A percentile compares a stretch with the other conserved stretches of the same genome.
phyloP scores from a whole-genome alignment of 2,888 invertebrate species.

The Lepidochrysops patricia region DNA sequence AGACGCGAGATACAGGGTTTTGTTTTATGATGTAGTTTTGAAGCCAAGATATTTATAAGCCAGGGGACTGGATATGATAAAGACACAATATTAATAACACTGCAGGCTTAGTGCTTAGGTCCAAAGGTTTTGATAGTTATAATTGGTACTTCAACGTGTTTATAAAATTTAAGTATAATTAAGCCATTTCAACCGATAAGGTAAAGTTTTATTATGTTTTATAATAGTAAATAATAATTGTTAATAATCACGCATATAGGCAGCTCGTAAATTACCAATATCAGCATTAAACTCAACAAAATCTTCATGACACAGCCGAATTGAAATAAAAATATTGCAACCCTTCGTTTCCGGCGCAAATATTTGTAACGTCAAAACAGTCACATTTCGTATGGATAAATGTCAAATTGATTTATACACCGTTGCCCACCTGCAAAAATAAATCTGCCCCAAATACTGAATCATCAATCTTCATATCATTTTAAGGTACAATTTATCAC shows the following conservation, averaged over 20 bases:
- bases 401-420: slow-evolving; percentile 53
- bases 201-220: too few species aligned
- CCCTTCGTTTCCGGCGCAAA: background rate
- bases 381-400: slow-evolving; percentile 39
- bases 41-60: background rate
- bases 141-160: too few species aligned
- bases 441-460: background rate
- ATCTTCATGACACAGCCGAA: background rate
- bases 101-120: too few species aligned
- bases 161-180: too few species aligned
- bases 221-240: too few species aligned
- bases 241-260: too few species aligned
- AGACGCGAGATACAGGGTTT: background rate
- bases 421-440: slow-evolving; percentile 17
- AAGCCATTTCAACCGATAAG: too few species aligned
- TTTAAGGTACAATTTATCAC: slow-evolving; percentile 11
- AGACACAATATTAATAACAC: too few species aligned
- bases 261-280: too few species aligned
- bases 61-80: too few species aligned
- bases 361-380: slow-evolving; percentile 13
- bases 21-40: background rate
- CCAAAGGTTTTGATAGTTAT: too few species aligned
- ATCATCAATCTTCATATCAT: slow-evolving; percentile 19
- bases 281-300: too few species aligned
- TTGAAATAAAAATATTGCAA: slow-evolving; percentile 22